Conservation (phyloP, 2,888 invertebrate genomes). For the Hyppa rectilinea region DNA sequence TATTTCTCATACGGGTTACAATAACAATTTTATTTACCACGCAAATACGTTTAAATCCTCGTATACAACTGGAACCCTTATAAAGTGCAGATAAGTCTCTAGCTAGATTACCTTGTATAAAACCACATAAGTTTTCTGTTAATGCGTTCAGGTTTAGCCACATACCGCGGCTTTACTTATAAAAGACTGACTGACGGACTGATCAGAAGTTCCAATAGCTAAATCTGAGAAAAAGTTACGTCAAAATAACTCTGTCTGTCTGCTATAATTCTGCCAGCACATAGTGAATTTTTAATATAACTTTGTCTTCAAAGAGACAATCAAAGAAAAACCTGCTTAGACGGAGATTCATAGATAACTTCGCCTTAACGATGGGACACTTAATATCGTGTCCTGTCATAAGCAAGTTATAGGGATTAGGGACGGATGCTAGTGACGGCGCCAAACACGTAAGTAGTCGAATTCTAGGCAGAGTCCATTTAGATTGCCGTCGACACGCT, state of each 20-base stretch:
- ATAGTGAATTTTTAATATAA: background rate
- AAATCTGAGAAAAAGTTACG: background rate
- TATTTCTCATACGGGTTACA: background rate
- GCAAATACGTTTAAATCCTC: conserved; percentile 11
- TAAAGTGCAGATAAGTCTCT: conserved; percentile 35
- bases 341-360: too few species aligned
- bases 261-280: background rate
- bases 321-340: too few species aligned
- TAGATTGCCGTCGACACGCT: too few species aligned
- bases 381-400: too few species aligned
- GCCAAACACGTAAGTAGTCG: too few species aligned
- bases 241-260: background rate
- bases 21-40: conserved; percentile 8
- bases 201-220: background rate
- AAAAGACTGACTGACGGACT: background rate
- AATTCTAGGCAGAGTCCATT: too few species aligned
- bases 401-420: too few species aligned
- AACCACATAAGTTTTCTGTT: conserved; percentile 38
- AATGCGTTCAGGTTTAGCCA: conserved; percentile 22
- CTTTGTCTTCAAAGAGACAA: background rate
- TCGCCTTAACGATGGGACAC: too few species aligned
- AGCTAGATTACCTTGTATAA: conserved; percentile 47
- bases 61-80: conserved; percentile 35
- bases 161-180: background rate
- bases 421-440: too few species aligned